Conservation (phyloP, 2,888 invertebrate species). For the Pandemis cinnamomeana region DNA sequence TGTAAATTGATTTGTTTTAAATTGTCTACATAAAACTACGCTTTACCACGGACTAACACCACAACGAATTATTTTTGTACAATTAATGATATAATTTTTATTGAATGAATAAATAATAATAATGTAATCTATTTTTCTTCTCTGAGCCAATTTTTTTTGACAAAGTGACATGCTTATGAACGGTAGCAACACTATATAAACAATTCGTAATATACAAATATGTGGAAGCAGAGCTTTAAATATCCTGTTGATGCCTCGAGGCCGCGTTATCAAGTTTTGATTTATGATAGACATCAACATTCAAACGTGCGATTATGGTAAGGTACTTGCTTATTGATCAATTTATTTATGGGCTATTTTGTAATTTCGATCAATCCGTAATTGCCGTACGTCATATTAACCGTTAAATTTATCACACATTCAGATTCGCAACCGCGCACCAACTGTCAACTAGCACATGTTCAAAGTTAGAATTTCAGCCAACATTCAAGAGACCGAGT, state of each 20-base stretch:
- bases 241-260: neutral
- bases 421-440: neutral
- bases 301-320: neutral
- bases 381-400: neutral
- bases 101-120: too few relatives aligned
- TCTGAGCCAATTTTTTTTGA: too few relatives aligned
- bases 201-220: too few relatives aligned
- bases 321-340: neutral
- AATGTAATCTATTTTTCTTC: too few relatives aligned
- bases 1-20: too few relatives aligned
- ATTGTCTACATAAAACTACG: too few relatives aligned
- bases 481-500: neutral
- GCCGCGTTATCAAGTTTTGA: constrained; percentile 9
- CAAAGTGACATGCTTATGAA: too few relatives aligned
- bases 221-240: neutral
- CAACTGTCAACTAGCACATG: neutral
- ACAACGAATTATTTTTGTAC: too few relatives aligned
- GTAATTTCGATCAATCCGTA: neutral
- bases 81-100: too few relatives aligned
- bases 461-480: neutral
- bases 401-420: neutral
- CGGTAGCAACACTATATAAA: neutral
- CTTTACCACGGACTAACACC: too few relatives aligned
- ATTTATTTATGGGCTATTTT: constrained; percentile 2
- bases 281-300: constrained; percentile 26